Percentiles rank a stretch among this genome's conserved stretches.
phyloP scores from a whole-genome alignment of 1,140 invertebrate genomes.

The Aphidius gifuensis region DNA sequence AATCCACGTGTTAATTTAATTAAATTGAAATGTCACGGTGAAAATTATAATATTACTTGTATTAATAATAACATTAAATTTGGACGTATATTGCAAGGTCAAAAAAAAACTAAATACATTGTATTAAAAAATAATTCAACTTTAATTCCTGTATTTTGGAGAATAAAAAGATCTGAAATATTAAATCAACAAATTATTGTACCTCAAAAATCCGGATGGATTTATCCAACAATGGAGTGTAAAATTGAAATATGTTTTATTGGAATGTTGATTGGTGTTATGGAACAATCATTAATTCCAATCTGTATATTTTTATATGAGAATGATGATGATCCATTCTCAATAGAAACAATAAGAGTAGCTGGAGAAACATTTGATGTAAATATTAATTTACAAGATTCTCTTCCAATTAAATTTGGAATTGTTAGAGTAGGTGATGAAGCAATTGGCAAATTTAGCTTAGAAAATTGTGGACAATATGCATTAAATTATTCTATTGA shows the following conservation, averaged over 20 bases:
- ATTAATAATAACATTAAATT: slow-evolving; percentile 35
- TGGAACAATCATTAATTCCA: slow-evolving; percentile 18
- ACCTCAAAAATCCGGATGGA: slow-evolving; percentile 24
- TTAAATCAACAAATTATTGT: neutral
- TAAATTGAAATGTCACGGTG: slow-evolving; percentile 31
- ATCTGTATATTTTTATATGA: slow-evolving; percentile 35
- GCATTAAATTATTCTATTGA: slow-evolving; percentile 39
- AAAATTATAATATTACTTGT: slow-evolving; percentile 35
- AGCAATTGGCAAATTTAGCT: slow-evolving; percentile 23
- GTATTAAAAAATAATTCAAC: slow-evolving; percentile 33
- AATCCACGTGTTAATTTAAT: slow-evolving; percentile 36
- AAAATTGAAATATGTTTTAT: slow-evolving; percentile 33
- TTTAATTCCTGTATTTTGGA: slow-evolving; percentile 33
- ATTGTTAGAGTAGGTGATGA: slow-evolving; percentile 28
- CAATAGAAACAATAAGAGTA: slow-evolving; percentile 30
- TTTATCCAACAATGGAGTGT: slow-evolving; percentile 21
- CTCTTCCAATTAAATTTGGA: slow-evolving; percentile 40
- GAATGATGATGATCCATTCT: slow-evolving; percentile 30
- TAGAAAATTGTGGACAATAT: slow-evolving; percentile 40
- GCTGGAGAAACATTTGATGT: slow-evolving; percentile 43
- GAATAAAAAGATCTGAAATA: slow-evolving; percentile 15
- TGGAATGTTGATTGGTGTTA: slow-evolving; percentile 28
- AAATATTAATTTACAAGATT: slow-evolving; percentile 32
- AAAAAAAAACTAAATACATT: slow-evolving; percentile 26
- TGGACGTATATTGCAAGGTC: slow-evolving; percentile 31